Evolutionary conservation across 2,797 vertebrate genomes (phyloP).

Genomic region (Danio jaintianensis): DNA sequence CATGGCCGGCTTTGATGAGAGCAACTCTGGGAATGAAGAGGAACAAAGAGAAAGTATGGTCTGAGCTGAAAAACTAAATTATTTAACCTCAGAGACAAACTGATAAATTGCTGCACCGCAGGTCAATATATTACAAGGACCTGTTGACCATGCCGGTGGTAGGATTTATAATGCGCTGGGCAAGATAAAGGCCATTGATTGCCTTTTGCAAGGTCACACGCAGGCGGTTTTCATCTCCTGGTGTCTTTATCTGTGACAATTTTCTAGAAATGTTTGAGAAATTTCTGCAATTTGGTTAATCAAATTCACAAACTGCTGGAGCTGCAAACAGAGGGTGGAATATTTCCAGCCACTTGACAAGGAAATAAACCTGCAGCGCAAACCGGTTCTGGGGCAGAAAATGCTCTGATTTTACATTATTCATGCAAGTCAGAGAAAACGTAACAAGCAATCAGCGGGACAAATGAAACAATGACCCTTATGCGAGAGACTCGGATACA

Average conservation of each 20-base stretch:
- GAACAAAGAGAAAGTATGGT: conserved; percentile 72
- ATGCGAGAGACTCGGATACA: conserved; percentile 23
- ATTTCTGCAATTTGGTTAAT: conserved; percentile 73
- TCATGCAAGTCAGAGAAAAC: conserved; percentile 75
- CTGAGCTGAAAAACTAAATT: conserved; percentile 81
- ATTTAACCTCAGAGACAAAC: conserved; percentile 80
- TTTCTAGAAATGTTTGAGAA: conserved; percentile 67
- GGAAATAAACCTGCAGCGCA: conserved; percentile 70
- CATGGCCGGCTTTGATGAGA: conserved; percentile 27
- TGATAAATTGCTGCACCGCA: conserved; percentile 79
- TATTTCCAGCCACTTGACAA: conserved; percentile 67
- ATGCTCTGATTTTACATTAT: conserved; percentile 77
- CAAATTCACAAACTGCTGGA: conserved; percentile 68
- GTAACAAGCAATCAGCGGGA: conserved; percentile 69
- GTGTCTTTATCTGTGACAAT: conserved; percentile 73
- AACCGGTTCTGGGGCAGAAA: conserved; percentile 75
- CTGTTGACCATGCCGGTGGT: conserved; percentile 74
- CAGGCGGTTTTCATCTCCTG: conserved; percentile 63
- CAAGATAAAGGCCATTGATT: conserved; percentile 84
- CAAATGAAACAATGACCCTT: conserved; percentile 80
- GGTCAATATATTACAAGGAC: conserved; percentile 81
- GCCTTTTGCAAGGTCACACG: conserved; percentile 79
- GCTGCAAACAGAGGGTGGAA: conserved; percentile 60
- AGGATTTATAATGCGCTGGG: conserved; percentile 81
- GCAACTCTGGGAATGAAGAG: conserved; percentile 42